These are phyloP conservation scores for Sebastes vulpes DNA, from an alignment of 2,797 vertebrate genomes.

Conservation along the genomic window DNA sequence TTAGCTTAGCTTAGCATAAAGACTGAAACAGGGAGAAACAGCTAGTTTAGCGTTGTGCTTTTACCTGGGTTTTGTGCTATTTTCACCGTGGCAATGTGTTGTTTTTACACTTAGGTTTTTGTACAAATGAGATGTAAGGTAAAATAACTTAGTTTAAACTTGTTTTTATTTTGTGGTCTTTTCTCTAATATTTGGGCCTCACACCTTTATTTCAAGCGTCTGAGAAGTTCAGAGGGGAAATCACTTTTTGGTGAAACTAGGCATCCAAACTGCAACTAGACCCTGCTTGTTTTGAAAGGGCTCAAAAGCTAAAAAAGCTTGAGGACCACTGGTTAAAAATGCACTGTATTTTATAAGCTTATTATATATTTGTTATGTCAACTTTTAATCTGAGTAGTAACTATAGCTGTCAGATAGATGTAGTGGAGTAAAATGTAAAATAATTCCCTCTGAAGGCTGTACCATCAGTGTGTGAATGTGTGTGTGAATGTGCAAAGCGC, in stretches of 20 bases:
- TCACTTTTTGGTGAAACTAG: not conserved
- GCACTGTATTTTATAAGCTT: not conserved
- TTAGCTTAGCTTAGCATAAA: not conserved
- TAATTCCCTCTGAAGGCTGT: not conserved
- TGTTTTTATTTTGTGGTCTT: not conserved
- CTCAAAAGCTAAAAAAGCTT: not conserved
- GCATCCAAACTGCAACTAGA: not conserved
- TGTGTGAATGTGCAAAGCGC: too few species aligned
- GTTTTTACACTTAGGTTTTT: not conserved
- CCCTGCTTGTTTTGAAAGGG: not conserved
- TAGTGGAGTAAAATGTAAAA: not conserved
- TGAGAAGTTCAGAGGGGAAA: not conserved
- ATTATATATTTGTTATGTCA: not conserved
- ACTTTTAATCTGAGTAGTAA: not conserved
- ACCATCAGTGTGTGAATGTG: too few species aligned
- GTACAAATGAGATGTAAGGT: not conserved
- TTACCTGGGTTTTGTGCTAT: not conserved
- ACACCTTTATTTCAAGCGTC: too few species aligned
- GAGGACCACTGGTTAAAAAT: not conserved
- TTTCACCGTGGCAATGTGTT: not conserved
- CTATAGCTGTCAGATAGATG: not conserved
- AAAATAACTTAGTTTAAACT: not conserved
- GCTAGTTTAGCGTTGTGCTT: not conserved
- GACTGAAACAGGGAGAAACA: not conserved
- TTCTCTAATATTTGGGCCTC: not conserved